These are phyloP conservation scores for Tetraodon nigroviridis DNA, from an alignment of 2,113 vertebrate genomes.

Conservation along the genomic window DNA sequence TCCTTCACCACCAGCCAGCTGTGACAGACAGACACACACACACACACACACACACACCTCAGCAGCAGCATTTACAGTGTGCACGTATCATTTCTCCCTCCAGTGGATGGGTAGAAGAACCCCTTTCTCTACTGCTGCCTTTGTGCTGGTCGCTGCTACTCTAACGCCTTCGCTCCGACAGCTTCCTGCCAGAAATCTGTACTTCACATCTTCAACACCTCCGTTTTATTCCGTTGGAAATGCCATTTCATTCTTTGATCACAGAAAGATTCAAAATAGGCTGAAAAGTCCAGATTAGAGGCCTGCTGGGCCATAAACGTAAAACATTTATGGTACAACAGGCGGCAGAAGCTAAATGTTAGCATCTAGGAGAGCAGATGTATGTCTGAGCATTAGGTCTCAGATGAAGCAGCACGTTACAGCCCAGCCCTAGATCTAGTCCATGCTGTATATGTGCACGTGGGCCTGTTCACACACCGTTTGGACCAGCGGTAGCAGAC, in stretches of 20 bases:
- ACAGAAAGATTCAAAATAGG: too few species aligned
- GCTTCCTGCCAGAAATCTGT: slow-evolving; percentile 16
- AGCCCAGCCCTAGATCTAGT: too few species aligned
- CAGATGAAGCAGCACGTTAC: not conserved
- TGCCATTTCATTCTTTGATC: not conserved
- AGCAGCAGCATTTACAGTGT: not conserved
- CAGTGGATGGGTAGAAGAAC: slow-evolving; percentile 46
- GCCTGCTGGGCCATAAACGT: too few species aligned
- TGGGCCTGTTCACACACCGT: slow-evolving; percentile 74
- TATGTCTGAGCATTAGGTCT: too few species aligned
- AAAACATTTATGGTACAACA: too few species aligned
- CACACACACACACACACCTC: slow-evolving; percentile 1
- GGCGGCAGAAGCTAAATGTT: too few species aligned
- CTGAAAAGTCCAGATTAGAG: too few species aligned
- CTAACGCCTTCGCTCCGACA: not conserved
- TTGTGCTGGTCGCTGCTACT: too few species aligned
- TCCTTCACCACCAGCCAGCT: slow-evolving; percentile 98
- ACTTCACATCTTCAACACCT: slow-evolving; percentile 6
- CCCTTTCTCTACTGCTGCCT: too few species aligned
- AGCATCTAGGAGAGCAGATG: too few species aligned
- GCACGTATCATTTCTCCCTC: slow-evolving; percentile 12
- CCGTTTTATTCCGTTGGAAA: not conserved
- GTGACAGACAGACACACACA: slow-evolving; percentile 26
- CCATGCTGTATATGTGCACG: too few species aligned
- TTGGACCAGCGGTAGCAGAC: slow-evolving; percentile 97